These are phyloP conservation scores for Oppia nitens DNA, from an alignment of 1,140 invertebrate genomes.

Conservation along the genomic window DNA sequence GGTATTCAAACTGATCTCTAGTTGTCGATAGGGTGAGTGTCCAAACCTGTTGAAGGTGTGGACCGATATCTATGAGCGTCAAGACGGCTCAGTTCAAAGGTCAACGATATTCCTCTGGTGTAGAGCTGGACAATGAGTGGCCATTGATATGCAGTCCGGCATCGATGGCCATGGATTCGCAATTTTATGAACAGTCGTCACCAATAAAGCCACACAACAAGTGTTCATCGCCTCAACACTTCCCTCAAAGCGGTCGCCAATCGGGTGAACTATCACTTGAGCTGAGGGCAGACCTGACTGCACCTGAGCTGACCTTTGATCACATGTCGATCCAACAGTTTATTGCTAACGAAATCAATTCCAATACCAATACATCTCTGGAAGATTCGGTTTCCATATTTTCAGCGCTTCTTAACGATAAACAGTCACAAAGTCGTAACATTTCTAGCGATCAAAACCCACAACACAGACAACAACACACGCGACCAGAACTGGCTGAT, in stretches of 20 bases:
- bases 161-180: slow-evolving; percentile 13
- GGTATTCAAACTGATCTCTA: no score
- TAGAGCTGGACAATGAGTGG: slow-evolving; percentile 13
- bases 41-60: slow-evolving; percentile 3
- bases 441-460: slow-evolving; percentile 4
- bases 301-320: slow-evolving; percentile 21
- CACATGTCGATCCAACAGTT: slow-evolving; percentile 19
- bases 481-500: background rate
- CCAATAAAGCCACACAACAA: background rate
- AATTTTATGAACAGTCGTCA: slow-evolving; percentile 6
- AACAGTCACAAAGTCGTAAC: background rate
- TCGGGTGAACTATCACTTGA: background rate
- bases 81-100: slow-evolving; percentile 19
- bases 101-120: no score
- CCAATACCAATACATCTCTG: slow-evolving; percentile 5
- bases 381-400: background rate
- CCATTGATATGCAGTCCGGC: slow-evolving; percentile 14
- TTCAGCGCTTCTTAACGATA: background rate
- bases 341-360: slow-evolving; percentile 17
- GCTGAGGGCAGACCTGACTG: slow-evolving; percentile 19
- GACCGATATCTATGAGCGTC: background rate
- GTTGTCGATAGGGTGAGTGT: no score
- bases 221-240: background rate
- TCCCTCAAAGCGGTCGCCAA: background rate
- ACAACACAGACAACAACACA: slow-evolving; percentile 7